phyloP scores from a whole-genome alignment of 2,113 vertebrate species.

The Nestor notabilis region DNA sequence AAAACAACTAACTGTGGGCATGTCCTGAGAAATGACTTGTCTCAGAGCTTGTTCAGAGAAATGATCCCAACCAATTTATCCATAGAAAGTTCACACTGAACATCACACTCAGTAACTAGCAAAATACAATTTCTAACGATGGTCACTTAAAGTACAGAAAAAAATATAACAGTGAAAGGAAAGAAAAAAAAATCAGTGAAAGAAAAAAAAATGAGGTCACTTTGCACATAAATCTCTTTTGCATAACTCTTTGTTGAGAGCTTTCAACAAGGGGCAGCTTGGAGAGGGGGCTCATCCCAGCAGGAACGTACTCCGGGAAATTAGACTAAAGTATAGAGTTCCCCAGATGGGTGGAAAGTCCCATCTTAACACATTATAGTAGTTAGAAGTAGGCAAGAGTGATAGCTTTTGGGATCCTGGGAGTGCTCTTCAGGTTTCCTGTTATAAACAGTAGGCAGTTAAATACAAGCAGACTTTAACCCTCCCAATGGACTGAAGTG shows the following conservation, averaged over 20 bases:
- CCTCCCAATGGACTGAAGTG: background rate
- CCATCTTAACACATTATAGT: background rate
- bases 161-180: background rate
- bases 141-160: background rate
- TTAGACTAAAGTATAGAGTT: background rate
- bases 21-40: background rate
- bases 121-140: background rate
- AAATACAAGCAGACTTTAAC: background rate
- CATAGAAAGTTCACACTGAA: background rate
- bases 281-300: background rate
- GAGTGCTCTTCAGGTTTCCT: background rate
- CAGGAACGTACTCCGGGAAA: background rate
- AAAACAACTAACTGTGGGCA: background rate
- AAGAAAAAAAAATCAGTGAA: background rate
- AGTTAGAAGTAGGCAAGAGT: background rate
- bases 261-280: background rate
- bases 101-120: background rate
- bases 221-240: background rate
- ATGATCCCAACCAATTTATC: background rate
- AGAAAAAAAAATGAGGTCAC: background rate
- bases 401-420: background rate
- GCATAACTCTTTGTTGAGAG: background rate
- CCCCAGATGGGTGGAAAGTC: background rate
- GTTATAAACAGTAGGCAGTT: background rate
- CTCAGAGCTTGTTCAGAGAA: background rate